phyloP scores from a whole-genome alignment of 1,140 invertebrate genomes.

The Ceratina calcarata region DNA sequence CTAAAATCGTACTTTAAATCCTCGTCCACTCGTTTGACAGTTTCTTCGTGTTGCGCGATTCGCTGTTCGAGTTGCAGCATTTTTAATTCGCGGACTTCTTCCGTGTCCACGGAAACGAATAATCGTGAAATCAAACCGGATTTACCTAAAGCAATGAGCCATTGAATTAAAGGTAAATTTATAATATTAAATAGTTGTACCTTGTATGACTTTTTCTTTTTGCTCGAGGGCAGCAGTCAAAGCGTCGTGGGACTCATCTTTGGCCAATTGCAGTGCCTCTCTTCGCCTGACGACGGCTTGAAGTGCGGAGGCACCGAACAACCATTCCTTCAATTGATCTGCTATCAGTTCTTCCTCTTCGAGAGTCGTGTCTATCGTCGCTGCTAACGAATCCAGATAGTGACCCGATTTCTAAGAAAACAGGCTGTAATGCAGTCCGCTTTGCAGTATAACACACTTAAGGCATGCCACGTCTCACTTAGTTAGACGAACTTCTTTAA shows the following conservation, averaged over 20 bases:
- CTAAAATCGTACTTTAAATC: constrained; percentile 82
- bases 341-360: constrained; percentile 92
- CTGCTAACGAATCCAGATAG: constrained; percentile 89
- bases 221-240: constrained; percentile 81
- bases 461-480: background rate
- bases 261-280: constrained; percentile 86
- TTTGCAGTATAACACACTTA: constrained; percentile 48
- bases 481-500: background rate
- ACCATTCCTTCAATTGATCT: constrained; percentile 92
- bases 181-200: constrained; percentile 57
- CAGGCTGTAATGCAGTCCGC: constrained; percentile 55
- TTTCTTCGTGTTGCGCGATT: constrained; percentile 84
- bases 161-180: background rate
- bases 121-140: constrained; percentile 86
- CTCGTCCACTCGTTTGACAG: constrained; percentile 82
- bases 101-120: constrained; percentile 90
- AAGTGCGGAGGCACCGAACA: constrained; percentile 88
- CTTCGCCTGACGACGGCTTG: constrained; percentile 88
- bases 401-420: constrained; percentile 83
- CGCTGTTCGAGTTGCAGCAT: constrained; percentile 87
- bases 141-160: constrained; percentile 81
- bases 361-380: constrained; percentile 87
- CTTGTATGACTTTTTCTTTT: constrained; percentile 82
- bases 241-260: constrained; percentile 86
- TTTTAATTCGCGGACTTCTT: constrained; percentile 88